Evolutionary conservation across 2,113 vertebrate species (phyloP).

Genomic region (Tiliqua scincoides): DNA sequence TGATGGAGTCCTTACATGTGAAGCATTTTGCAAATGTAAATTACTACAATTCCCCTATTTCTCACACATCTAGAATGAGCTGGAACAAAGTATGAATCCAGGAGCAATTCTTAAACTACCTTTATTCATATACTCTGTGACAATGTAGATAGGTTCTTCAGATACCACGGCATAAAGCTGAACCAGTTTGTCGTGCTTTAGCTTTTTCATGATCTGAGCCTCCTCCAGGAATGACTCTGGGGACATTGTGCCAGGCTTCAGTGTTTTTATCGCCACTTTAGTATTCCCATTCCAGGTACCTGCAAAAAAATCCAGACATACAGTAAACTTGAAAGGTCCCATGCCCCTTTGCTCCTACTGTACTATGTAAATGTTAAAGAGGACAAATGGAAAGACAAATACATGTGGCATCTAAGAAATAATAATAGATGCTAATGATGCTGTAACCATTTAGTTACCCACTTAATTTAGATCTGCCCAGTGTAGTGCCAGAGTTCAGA

Average conservation of each 20-base stretch:
- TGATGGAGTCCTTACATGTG: too few relatives aligned
- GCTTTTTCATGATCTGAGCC: constrained; percentile 99
- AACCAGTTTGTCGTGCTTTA: constrained; percentile 96
- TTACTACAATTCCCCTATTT: rapidly evolving
- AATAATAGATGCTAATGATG: not conserved
- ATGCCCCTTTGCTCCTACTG: not conserved
- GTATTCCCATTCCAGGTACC: constrained; percentile 99
- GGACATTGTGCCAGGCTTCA: constrained; percentile 98
- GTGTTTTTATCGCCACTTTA: constrained; percentile 98
- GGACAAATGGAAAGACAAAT: not conserved
- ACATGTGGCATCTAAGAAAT: not conserved
- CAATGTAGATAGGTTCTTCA: constrained; percentile 97
- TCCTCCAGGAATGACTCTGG: constrained; percentile 98
- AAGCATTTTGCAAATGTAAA: not conserved
- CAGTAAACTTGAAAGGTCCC: constrained; percentile 53
- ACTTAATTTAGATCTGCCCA: not conserved
- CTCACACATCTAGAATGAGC: not conserved
- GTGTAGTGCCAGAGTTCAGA: not conserved
- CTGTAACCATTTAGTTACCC: not conserved
- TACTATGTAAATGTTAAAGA: not conserved
- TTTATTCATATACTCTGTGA: constrained; percentile 98
- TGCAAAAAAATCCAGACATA: constrained; percentile 65
- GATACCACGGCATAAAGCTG: constrained; percentile 98
- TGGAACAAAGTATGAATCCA: not conserved
- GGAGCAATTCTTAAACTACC: constrained; percentile 73